Base-by-base conservation (phyloP, 1,140 invertebrate genomes). In the Subanguina moxae region DNA sequence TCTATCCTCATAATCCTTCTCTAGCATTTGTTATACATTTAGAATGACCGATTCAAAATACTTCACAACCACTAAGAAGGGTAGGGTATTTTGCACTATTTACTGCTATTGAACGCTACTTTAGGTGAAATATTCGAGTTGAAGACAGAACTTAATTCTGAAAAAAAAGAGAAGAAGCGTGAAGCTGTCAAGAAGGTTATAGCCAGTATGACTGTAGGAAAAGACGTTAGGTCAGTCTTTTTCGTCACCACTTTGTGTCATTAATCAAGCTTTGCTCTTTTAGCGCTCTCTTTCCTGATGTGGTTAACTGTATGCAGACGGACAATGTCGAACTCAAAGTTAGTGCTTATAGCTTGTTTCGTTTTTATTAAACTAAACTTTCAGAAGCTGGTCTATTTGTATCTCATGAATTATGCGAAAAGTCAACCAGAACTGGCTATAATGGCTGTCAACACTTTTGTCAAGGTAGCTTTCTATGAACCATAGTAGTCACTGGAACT, bases 171-270 rank as follows among this genome's bases (percentile, higher is more conserved):
- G 82, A 98, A 98, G 86, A 97, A 98, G 83, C 91, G 95, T 83
- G 96, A 99, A 85, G 96, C 96, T 71, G 95, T 99, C 0, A 99
- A 99, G 84, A 99, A 99, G 88, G 95, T 98, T 0, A 99, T 99
- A 83, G 96, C 96, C 66, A 97, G 93, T 72, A 99, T 99, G 96
- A 99, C 96, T 27, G 96, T 99, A 65, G 96, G 96, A 58, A 88
- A 88, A 82, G 87, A 88, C 84, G 87, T 88, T 74, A 87, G 86
- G 86, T 86, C 67, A 61, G 28, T 19, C 28, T 28, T 21, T 61
- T 5, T 43, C 3, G n/a, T 61, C 11, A 11, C n/a, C 21, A 7
- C 28, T 61, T 61, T 32, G 3, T 32, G 13, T 61, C 28, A 32
- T 7, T 61, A 21, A 11, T 32, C 5, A 9, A 65, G 0, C 46